phyloP scores from a whole-genome alignment of 2,113 vertebrate genomes.

The Cololabis saira region DNA sequence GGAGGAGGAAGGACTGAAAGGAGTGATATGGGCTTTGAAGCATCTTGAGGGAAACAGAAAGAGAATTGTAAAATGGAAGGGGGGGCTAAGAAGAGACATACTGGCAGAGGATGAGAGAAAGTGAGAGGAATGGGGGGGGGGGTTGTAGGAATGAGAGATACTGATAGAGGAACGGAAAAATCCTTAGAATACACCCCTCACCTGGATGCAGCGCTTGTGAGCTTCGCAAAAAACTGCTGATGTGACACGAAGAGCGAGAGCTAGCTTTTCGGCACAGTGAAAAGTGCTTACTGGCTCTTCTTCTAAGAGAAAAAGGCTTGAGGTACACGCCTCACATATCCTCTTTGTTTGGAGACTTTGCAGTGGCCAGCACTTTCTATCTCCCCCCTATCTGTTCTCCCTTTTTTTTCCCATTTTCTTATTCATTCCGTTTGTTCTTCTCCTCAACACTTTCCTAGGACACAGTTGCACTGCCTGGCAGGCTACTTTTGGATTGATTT shows the following conservation, averaged over 20 bases:
- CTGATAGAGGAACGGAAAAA: slow-evolving; percentile 70
- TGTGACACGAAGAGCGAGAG: slow-evolving; percentile 76
- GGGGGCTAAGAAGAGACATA: slow-evolving; percentile 49
- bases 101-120: slow-evolving; percentile 69
- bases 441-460: slow-evolving; percentile 69
- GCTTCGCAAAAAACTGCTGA: slow-evolving; percentile 82
- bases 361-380: slow-evolving; percentile 85
- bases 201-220: slow-evolving; percentile 78
- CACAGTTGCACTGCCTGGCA: slow-evolving; percentile 62
- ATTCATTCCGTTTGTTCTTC: slow-evolving; percentile 79
- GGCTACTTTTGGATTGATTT: slow-evolving; percentile 75
- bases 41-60: slow-evolving; percentile 68
- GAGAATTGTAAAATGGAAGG: slow-evolving; percentile 69
- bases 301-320: slow-evolving; percentile 81
- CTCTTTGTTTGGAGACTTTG: slow-evolving; percentile 86
- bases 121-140: slow-evolving; percentile 39
- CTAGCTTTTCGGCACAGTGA: slow-evolving; percentile 79
- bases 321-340: slow-evolving; percentile 82
- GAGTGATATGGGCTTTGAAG: slow-evolving; percentile 64
- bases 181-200: slow-evolving; percentile 75
- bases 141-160: slow-evolving; percentile 66
- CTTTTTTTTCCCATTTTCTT: slow-evolving; percentile 74
- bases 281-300: slow-evolving; percentile 86
- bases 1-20: slow-evolving; percentile 43
- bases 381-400: slow-evolving; percentile 74